A percentile compares a stretch with the other conserved stretches of the same genome.
Evolutionary conservation across 2,888 invertebrate genomes (phyloP).

Genomic region (Lasiommata megera): DNA sequence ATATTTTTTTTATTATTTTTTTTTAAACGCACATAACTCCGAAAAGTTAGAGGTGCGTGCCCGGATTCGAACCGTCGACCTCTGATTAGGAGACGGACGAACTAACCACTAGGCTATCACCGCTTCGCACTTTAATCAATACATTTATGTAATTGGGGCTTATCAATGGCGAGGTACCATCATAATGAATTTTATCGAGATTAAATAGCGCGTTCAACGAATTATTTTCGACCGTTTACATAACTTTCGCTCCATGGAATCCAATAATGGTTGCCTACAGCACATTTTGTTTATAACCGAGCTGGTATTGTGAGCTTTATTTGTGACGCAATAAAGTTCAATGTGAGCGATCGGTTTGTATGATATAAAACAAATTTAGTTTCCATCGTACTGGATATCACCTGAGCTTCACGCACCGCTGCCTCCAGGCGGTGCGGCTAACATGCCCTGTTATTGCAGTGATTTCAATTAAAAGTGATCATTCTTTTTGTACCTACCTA

Average conservation of each 20-base stretch:
- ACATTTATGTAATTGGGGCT: background rate
- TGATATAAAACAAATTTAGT: conserved; percentile 20
- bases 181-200: conserved; percentile 10
- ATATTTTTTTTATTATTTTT: no score
- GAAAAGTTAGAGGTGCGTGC: no score
- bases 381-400: conserved; percentile 19
- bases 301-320: background rate
- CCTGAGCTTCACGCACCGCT: conserved; percentile 15
- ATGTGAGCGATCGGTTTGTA: background rate
- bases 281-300: background rate
- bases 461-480: conserved; percentile 21
- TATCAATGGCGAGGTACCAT: background rate
- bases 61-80: no score
- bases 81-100: no score
- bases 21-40: no score
- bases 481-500: conserved; percentile 3
- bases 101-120: no score
- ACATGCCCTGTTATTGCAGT: conserved; percentile 20
- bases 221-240: conserved; percentile 20
- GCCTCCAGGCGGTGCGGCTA: conserved; percentile 13
- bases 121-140: no score
- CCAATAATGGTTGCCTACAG: conserved; percentile 14
- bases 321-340: background rate
- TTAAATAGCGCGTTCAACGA: conserved; percentile 13
- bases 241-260: conserved; percentile 14